Conservation (phyloP, 2,888 invertebrate species). For the Archips crataeganus region DNA sequence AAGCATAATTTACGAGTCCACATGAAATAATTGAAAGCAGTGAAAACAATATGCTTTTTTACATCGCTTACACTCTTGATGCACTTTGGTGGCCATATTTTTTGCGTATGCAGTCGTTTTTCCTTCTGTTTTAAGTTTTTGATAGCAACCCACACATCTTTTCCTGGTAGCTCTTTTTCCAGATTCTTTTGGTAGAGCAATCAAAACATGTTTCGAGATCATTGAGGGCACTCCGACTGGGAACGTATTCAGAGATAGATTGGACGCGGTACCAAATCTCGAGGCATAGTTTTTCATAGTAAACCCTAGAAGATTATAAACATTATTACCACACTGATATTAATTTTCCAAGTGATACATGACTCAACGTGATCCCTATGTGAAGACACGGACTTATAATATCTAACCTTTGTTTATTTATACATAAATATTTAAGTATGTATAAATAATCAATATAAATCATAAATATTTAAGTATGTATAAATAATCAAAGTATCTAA, state of each 20-base stretch:
- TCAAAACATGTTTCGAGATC: not conserved
- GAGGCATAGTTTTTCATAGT: not conserved
- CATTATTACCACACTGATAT: too few relatives aligned
- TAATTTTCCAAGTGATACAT: too few relatives aligned
- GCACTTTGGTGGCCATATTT: slow-evolving; percentile 6
- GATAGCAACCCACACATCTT: slow-evolving; percentile 16
- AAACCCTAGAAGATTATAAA: not conserved
- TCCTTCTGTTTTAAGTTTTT: slow-evolving; percentile 15
- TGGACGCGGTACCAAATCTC: not conserved
- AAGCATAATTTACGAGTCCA: not conserved
- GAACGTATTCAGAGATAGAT: not conserved
- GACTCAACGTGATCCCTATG: too few relatives aligned
- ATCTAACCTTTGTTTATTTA: too few relatives aligned
- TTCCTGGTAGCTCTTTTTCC: slow-evolving; percentile 9
- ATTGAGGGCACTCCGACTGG: not conserved
- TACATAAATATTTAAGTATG: too few relatives aligned
- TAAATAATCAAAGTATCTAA: too few relatives aligned
- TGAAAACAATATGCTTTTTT: slow-evolving; percentile 8
- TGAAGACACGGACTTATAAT: too few relatives aligned
- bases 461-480: too few relatives aligned
- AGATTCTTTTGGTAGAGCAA: not conserved
- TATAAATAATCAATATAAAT: too few relatives aligned
- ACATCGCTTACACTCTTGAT: slow-evolving; percentile 1
- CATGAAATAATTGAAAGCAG: not conserved
- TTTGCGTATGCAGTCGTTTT: slow-evolving; percentile 9